phyloP scores from a whole-genome alignment of 2,888 invertebrate genomes.

The Papilio gigon region DNA sequence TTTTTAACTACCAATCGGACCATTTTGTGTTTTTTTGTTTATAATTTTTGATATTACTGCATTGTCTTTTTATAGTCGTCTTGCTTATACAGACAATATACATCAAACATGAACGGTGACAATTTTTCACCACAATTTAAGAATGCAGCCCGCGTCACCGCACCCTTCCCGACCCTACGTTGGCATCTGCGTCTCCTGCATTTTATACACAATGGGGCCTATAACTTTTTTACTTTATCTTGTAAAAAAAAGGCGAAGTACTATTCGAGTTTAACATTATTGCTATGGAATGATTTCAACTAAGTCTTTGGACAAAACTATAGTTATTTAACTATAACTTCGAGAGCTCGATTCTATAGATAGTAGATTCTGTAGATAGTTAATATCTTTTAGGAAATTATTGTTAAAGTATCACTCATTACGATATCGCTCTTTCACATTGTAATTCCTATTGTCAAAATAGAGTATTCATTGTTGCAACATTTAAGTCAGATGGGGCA shows the following conservation, averaged over 20 bases:
- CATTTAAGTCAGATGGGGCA: too few species aligned
- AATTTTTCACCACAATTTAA: conserved; percentile 68
- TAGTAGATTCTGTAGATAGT: too few species aligned
- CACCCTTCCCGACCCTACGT: conserved; percentile 57
- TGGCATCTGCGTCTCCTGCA: conserved; percentile 63
- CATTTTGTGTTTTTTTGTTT: background rate
- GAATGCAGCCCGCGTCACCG: conserved; percentile 66
- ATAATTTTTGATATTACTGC: background rate
- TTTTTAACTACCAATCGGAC: background rate
- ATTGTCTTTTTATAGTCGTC: conserved; percentile 1
- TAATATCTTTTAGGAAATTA: too few species aligned
- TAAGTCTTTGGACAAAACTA: background rate
- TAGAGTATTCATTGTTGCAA: too few species aligned
- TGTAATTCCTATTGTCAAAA: too few species aligned
- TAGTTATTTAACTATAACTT: background rate
- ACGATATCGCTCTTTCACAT: too few species aligned
- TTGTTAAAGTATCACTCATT: too few species aligned
- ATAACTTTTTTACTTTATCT: conserved; percentile 11
- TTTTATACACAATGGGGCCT: conserved; percentile 56
- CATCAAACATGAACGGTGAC: conserved; percentile 32
- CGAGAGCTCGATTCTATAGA: too few species aligned
- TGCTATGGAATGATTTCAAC: too few species aligned
- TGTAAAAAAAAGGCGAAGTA: conserved; percentile 18
- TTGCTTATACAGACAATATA: background rate
- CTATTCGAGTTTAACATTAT: background rate